phyloP scores from a whole-genome alignment of 2,888 invertebrate genomes.

The Oxystoma pomonae region DNA sequence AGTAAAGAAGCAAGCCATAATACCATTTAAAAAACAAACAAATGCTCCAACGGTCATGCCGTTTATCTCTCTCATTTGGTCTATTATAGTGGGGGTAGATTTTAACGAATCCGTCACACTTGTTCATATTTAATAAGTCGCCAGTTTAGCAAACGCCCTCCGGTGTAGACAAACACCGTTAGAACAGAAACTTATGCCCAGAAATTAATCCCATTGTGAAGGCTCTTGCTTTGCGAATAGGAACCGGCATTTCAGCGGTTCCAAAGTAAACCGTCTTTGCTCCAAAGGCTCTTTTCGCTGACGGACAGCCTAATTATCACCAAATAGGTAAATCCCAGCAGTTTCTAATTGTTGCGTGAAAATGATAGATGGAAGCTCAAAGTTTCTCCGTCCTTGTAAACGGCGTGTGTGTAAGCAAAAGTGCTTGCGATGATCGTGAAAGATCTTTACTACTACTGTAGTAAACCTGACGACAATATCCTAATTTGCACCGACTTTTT shows the following conservation, averaged over 20 bases:
- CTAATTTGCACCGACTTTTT: no score
- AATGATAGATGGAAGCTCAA: constrained; percentile 15
- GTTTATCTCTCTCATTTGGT: no score
- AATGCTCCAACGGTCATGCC: no score
- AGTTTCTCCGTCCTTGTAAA: neutral
- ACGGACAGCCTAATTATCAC: constrained; percentile 18
- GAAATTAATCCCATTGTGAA: neutral
- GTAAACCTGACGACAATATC: no score
- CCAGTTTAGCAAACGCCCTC: neutral
- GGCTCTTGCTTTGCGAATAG: neutral
- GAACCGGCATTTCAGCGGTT: neutral
- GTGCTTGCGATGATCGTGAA: no score
- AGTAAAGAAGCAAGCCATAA: no score
- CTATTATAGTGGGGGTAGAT: no score
- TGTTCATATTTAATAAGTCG: neutral
- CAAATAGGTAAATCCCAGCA: constrained; percentile 14
- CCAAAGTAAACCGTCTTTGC: neutral
- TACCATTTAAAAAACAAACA: no score
- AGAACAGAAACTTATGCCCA: neutral
- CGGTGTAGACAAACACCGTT: neutral
- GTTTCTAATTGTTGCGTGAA: constrained; percentile 17
- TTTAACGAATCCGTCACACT: neutral
- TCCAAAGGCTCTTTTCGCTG: neutral
- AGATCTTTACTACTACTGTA: no score
- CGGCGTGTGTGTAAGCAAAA: neutral